Evolutionary conservation across 1,140 invertebrate genomes (phyloP).

Genomic region (Lucilia cuprina): DNA sequence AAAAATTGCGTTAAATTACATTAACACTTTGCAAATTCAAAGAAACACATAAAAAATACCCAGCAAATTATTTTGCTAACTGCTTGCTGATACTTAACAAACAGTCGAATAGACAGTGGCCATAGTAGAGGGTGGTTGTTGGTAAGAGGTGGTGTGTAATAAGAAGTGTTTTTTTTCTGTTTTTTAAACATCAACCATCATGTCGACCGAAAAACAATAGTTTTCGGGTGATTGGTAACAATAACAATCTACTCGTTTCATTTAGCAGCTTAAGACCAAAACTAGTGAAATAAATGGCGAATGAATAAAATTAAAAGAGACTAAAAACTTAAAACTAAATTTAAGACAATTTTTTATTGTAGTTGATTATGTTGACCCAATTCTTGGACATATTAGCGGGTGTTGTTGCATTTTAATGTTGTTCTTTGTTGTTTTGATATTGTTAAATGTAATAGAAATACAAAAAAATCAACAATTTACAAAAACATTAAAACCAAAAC

Average conservation of each 20-base stretch:
- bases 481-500: not conserved
- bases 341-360: constrained; percentile 15
- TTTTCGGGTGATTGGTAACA: not conserved
- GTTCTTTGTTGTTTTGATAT: not conserved
- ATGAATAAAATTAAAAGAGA: constrained; percentile 1
- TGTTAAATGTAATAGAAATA: not conserved
- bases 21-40: constrained; percentile 23
- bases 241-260: not conserved
- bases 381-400: constrained; percentile 34
- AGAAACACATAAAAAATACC: not conserved
- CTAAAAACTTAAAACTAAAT: not conserved
- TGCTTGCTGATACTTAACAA: not conserved
- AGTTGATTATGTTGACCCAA: constrained; percentile 32
- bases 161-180: not conserved
- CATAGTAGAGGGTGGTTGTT: too few relatives aligned
- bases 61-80: not conserved
- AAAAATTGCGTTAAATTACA: constrained; percentile 30
- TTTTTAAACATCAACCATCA: not conserved
- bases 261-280: not conserved
- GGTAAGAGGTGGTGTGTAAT: not conserved
- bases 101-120: too few relatives aligned
- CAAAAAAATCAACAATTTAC: not conserved
- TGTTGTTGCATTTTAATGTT: constrained; percentile 32
- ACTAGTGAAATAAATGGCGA: not conserved
- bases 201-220: not conserved